Percentiles rank a stretch among this genome's conserved stretches.
Conservation (phyloP, 2,113 vertebrate genomes). For the Mastomys natalensis region DNA sequence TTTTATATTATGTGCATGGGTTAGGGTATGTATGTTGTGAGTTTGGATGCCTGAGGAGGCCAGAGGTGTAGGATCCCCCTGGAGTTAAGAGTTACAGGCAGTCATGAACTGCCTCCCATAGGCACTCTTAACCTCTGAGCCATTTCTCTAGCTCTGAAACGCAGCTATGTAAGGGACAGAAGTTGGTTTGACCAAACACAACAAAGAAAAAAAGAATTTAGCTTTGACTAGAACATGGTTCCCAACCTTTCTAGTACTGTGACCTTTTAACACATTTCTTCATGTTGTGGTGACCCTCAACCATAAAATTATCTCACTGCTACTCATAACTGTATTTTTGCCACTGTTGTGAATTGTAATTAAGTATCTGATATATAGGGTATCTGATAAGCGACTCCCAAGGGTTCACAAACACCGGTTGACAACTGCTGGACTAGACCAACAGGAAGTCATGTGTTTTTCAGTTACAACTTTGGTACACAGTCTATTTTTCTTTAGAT, state of each 20-base stretch:
- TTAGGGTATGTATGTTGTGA: not conserved
- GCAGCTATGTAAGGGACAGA: not conserved
- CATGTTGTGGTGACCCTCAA: not conserved
- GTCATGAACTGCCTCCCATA: not conserved
- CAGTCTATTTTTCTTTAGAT: not conserved
- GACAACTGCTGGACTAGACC: not conserved
- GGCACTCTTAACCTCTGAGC: too few species aligned
- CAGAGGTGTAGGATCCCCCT: not conserved
- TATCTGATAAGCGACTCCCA: too few species aligned
- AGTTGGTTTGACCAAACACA: not conserved
- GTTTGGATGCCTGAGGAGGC: not conserved
- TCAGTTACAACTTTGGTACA: not conserved
- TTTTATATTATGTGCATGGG: not conserved
- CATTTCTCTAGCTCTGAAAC: not conserved
- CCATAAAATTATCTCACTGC: not conserved
- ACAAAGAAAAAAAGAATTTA: conserved; percentile 13
- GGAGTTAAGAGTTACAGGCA: not conserved
- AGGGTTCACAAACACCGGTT: not conserved
- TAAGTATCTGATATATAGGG: not conserved
- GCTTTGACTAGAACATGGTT: not conserved
- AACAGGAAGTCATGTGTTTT: not conserved
- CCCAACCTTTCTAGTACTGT: not conserved
- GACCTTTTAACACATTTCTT: not conserved
- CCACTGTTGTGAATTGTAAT: not conserved
- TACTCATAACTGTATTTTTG: not conserved